Base-by-base conservation (phyloP, 2,888 invertebrate species). In the Thymelicus acteon region DNA sequence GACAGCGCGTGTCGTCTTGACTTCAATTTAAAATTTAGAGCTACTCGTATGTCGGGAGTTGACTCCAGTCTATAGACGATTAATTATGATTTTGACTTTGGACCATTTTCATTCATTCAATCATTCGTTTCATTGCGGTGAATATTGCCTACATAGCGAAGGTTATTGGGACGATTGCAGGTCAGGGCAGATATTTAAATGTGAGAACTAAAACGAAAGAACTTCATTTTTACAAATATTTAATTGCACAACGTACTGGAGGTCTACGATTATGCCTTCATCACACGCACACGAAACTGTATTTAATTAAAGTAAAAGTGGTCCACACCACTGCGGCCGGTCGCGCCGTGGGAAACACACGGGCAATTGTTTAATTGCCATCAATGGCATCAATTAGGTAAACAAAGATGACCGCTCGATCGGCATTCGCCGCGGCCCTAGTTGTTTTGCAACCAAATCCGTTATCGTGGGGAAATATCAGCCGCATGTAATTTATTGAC, bases 381-480 rank as follows among this genome's bases (percentile, higher is more conserved):
- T 61, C 71, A 71, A 71, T 69, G 72, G 70, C 62, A 52, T 61
- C 71, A 71, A 71, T 71, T 71, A 71, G 61, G 72, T 74, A 72
- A 75, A 67, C 74, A 72, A 72, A 61, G 71, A 75, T 75, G 66
- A 74, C 74, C 75, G 72, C 65, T 66, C 67, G 66, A 67, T 67
- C 66, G 39, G 72, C 52, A 60, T 61, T 49, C 71, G 54, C 47
- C 44, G 44, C 8, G 44, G 4, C 7, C 12, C 54, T n/a, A 44
- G 44, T 39, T 63, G 71, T 73, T 72, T 72, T 49, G 73, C 72
- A 75, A 73, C 65, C 31, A 44, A 66, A 66, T 60, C 54, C 66
- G 66, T 72, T 58, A 72, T 62, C 70, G 67, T 72, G 75, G 60
- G 71, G 70, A 73, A 73, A 72, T 69, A 72, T 71, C 19, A 24